Evolutionary conservation across 2,797 vertebrate genomes (phyloP).

Genomic region (Chiloscyllium punctatum): DNA sequence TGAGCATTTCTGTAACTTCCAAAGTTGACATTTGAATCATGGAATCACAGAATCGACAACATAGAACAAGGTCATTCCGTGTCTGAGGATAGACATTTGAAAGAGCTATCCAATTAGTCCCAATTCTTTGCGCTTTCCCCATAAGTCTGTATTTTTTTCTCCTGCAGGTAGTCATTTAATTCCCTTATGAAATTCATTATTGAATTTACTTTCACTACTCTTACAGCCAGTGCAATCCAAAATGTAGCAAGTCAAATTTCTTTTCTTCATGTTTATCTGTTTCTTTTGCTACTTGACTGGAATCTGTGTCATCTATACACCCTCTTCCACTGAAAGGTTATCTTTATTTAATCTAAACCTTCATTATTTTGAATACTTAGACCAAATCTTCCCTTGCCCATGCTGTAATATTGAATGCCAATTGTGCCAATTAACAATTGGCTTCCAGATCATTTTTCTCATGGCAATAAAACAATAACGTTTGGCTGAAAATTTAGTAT

Average conservation of each 20-base stretch:
- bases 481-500: neutral
- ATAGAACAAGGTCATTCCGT: neutral
- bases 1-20: neutral
- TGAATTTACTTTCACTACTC: neutral
- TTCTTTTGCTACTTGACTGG: neutral
- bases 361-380: neutral
- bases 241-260: neutral
- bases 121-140: neutral
- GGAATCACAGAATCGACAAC: neutral
- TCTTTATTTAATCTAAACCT: neutral
- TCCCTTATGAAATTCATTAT: neutral
- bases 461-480: neutral
- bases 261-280: neutral
- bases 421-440: neutral
- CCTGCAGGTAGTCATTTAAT: neutral
- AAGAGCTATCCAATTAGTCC: neutral
- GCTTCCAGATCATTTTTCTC: neutral
- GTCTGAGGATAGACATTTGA: neutral
- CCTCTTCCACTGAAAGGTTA: neutral
- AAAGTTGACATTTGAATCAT: neutral
- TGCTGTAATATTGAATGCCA: neutral
- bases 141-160: neutral
- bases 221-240: neutral
- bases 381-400: neutral
- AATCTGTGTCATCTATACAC: neutral